Evolutionary conservation across 2,888 invertebrate species (phyloP), one percentile per base, ranked within the genome.

Genomic region (Watsonalla binaria): DNA sequence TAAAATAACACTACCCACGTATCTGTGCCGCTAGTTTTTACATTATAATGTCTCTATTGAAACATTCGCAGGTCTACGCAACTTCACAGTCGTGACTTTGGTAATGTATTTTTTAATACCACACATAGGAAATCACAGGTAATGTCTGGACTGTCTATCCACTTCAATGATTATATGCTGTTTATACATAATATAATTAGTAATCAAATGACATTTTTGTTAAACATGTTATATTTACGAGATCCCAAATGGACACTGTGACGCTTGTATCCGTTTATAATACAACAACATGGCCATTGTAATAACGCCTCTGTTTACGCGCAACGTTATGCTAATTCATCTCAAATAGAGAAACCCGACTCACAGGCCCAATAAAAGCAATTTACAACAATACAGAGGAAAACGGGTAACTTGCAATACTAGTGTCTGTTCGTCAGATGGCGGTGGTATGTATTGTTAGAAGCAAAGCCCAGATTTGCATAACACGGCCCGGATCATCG

Each of bases 381-480:
- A 75, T 73, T 65, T 68, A 67, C 66, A 61, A 66, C 66, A 72
- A 68, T 67, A 69, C 69, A 67, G 68, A 70, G 64, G 61, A 65
- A 70, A 71, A 69, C 63, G 63, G 66, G 62, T 70, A 66, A 69
- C 68, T 74, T 70, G 66, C 61, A 61, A 68, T 70, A 71, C 69
- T 68, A 66, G 64, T 63, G 64, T 63, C 62, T 62, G 76, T 68
- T 65, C 72, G 70, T 74, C 82, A 80, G 78, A 76, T 76, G 76
- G 66, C 73, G 70, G 63, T 74, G 70, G 74, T 76, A 79, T 81
- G 78, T 80, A 80, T 80, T 81, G 84, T 79, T 82, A 82, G 76
- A 78, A 68, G 72, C 72, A 84, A 84, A 87, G 78, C 85, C 77
- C 66, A 80, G 82, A 87, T 89, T 89, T 87, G 80, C 88, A 88